Conservation (phyloP, 1,140 invertebrate genomes). For the Myzus persicae region DNA sequence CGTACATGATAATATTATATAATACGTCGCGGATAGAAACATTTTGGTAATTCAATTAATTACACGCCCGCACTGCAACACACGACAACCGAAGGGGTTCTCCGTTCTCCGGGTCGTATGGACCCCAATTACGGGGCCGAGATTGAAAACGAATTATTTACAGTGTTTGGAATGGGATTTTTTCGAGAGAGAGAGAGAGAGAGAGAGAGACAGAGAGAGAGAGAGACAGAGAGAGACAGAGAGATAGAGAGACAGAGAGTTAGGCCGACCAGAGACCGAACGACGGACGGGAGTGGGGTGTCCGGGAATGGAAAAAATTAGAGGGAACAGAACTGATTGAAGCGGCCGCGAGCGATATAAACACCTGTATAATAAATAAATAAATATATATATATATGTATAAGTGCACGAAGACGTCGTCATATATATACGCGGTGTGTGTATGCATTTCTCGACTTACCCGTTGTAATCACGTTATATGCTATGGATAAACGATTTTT, state of each 20-base stretch:
- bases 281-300: not conserved
- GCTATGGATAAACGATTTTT: not conserved
- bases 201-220: too few relatives aligned
- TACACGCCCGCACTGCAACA: not conserved
- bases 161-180: slow-evolving; percentile 1
- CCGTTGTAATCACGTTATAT: not conserved
- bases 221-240: too few relatives aligned
- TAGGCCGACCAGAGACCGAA: not conserved
- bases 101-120: not conserved
- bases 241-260: not conserved
- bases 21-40: not conserved
- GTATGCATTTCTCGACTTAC: not conserved
- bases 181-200: not conserved
- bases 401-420: not conserved
- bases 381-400: not conserved
- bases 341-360: not conserved
- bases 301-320: not conserved
- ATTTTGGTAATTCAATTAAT: slow-evolving; percentile 18
- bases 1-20: too few relatives aligned
- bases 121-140: slow-evolving; percentile 23
- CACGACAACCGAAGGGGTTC: not conserved
- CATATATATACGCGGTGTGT: not conserved
- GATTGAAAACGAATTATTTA: slow-evolving; percentile 27
- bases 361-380: slow-evolving; percentile 35
- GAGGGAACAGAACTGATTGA: not conserved